Conservation (phyloP, 1,140 invertebrate genomes). For the Saxidomus purpurata region DNA sequence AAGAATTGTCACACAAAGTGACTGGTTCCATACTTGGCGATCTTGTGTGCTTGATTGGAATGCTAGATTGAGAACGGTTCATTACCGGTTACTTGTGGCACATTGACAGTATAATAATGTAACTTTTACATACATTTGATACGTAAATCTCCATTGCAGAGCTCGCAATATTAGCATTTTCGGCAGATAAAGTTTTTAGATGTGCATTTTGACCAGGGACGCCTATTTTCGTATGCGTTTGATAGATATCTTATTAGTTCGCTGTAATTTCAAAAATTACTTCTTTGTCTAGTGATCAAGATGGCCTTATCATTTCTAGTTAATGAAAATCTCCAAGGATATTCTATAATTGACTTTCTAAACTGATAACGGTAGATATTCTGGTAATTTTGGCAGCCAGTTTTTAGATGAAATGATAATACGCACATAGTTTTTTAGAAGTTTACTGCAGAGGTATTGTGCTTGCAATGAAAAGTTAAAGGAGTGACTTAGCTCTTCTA, state of each 20-base stretch:
- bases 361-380: constrained; percentile 34
- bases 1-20: constrained; percentile 53
- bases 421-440: background rate
- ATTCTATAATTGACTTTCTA: constrained; percentile 44
- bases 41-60: background rate
- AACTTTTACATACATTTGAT: constrained; percentile 23
- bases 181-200: background rate
- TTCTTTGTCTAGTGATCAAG: constrained; percentile 23
- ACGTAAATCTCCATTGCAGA: background rate
- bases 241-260: constrained; percentile 19
- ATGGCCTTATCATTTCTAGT: constrained; percentile 26
- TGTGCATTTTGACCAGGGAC: background rate
- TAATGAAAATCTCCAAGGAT: constrained; percentile 46
- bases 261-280: constrained; percentile 9
- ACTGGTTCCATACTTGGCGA: background rate
- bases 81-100: constrained; percentile 27
- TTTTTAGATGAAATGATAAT: constrained; percentile 39
- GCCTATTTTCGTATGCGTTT: background rate
- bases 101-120: constrained; percentile 36
- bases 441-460: background rate
- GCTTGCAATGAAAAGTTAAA: background rate
- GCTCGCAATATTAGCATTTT: background rate
- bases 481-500: no score
- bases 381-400: constrained; percentile 35
- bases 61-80: background rate